Evolutionary conservation across 2,113 vertebrate species (phyloP), one percentile per base, ranked within the genome.

Genomic region (Epinephelus lanceolatus): DNA sequence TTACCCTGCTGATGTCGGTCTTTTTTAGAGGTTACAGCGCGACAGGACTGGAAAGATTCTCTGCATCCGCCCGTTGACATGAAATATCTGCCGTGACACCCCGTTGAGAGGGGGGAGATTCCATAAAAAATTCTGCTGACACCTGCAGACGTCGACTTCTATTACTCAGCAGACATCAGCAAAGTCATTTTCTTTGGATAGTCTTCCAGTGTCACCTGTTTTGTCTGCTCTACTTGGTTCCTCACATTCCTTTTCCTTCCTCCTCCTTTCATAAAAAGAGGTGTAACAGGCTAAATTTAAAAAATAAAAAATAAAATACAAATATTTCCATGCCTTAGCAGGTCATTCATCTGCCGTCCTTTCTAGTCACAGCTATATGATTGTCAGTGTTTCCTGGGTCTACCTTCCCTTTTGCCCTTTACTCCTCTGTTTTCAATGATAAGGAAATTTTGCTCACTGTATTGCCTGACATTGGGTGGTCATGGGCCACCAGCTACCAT

Each of bases 41-140:
- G 63, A 89, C 91, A 81, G 89, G 83, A 75, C 61, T 53, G 72
- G 57, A 81, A 75, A 72, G 81, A 80, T 66, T 86, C 70, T 73
- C 84, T 63, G 82, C 85, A 76, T 94, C 87, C 52, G 74, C 82
- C 12, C 42, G 37, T 42, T 88, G 91, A 93, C 83, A 79, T 93
- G 87, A 93, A 89, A 92, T 90, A 88, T 94, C 89, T 89, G 87
- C 80, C 14, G 61, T 94, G 92, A 94, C 92, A 90, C 80, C 89
- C 87, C 19, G 45, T 74, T 56, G 89, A 84, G 91, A 86, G 86
- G 60, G 68, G 76, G 75, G 62, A 30, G 78, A 83, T 88, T 89
- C 89, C 85, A 91, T 92, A 88, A 93, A 89, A 89, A 83, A 91
- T 69, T 85, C 78, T 83, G 93, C 95, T 94, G 94, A 95, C 56